Percentiles rank a stretch among this genome's conserved stretches.
Conservation (phyloP, 2,113 vertebrate genomes). For the Neomonachus schauinslandi region DNA sequence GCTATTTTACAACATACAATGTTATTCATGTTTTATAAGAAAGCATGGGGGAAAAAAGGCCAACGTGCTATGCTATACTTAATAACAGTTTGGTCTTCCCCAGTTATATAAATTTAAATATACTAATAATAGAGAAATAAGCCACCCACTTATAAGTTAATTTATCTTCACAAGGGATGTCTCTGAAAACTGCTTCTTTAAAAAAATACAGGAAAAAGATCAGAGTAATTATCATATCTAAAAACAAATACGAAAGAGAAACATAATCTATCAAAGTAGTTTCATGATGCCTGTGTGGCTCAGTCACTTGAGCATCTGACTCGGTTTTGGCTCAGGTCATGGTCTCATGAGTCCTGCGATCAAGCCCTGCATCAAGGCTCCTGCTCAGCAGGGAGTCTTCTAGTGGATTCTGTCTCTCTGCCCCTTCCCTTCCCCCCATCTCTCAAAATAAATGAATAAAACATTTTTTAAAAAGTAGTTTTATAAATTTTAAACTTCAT, state of each 20-base stretch:
- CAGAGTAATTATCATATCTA: background rate
- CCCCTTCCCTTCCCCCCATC: background rate
- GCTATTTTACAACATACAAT: background rate
- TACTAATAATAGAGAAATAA: background rate
- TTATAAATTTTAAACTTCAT: background rate
- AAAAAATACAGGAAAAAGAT: background rate
- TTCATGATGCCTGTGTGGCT: background rate
- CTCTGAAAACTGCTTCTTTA: background rate
- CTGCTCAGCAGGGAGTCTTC: background rate
- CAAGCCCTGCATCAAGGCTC: background rate
- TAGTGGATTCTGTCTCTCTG: background rate
- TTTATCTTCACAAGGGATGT: background rate
- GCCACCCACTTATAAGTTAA: background rate
- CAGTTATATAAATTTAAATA: background rate
- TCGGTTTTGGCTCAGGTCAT: background rate
- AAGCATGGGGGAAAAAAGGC: background rate
- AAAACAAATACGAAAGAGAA: background rate
- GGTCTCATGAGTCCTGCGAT: background rate
- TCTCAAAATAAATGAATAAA: background rate
- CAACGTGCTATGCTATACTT: background rate
- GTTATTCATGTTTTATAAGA: background rate
- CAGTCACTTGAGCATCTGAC: background rate
- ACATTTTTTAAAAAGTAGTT: background rate
- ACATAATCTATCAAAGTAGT: background rate
- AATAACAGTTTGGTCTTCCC: background rate